These are phyloP conservation scores for Crematogaster levior DNA, from an alignment of 2,888 invertebrate genomes.

Conservation along the genomic window DNA sequence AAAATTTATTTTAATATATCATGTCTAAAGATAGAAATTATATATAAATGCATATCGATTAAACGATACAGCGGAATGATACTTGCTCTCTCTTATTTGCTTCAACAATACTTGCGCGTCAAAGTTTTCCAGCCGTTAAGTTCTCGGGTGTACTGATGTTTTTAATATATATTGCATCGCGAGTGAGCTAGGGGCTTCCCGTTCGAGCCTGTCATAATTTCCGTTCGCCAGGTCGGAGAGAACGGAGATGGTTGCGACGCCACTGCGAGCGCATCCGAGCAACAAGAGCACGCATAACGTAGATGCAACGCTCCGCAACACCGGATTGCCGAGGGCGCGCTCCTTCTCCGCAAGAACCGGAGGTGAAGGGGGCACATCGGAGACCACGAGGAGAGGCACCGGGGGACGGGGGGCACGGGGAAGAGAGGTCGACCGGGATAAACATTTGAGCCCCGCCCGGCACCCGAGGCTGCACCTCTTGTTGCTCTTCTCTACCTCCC, in stretches of 20 bases:
- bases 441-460: constrained; percentile 85
- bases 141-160: background rate
- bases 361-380: constrained; percentile 78
- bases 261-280: constrained; percentile 80
- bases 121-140: background rate
- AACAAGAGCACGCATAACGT: constrained; percentile 81
- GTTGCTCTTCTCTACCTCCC: constrained; percentile 77
- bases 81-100: background rate
- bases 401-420: constrained; percentile 71
- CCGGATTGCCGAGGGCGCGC: constrained; percentile 81
- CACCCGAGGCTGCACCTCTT: constrained; percentile 83
- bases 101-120: background rate
- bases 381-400: constrained; percentile 71
- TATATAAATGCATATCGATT: background rate
- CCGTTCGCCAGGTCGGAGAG: constrained; percentile 31
- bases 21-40: background rate
- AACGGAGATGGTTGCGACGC: constrained; percentile 77
- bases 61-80: background rate
- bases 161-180: background rate
- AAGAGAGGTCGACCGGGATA: constrained; percentile 85
- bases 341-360: constrained; percentile 78
- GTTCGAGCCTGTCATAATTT: constrained; percentile 44
- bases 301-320: constrained; percentile 72
- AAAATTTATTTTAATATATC: background rate
- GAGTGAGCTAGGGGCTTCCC: background rate